A percentile compares a stretch with the other conserved stretches of the same genome.
Evolutionary conservation across 2,797 vertebrate genomes (phyloP).

Genomic region (Gymnodraco acuticeps): DNA sequence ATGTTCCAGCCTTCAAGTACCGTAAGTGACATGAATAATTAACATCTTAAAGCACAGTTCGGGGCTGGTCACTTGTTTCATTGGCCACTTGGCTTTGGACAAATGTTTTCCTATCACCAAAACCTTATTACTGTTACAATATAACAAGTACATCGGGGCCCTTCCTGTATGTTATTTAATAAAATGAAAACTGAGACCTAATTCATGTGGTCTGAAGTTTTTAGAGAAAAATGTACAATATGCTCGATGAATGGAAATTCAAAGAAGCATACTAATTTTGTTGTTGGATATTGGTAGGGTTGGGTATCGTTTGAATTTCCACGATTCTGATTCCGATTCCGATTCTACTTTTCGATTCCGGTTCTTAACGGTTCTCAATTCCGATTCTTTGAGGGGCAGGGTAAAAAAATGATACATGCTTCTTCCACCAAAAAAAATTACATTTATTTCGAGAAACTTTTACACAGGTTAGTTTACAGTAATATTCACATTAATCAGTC

Average conservation of each 20-base stretch:
- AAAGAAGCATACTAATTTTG: conserved; percentile 21
- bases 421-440: too few relatives aligned
- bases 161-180: conserved; percentile 20
- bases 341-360: too few relatives aligned
- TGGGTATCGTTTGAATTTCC: too few relatives aligned
- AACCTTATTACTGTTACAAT: conserved; percentile 17
- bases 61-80: too few relatives aligned
- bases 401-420: too few relatives aligned
- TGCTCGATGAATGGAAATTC: conserved; percentile 14
- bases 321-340: too few relatives aligned
- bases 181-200: conserved; percentile 12
- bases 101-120: not conserved
- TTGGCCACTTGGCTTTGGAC: not conserved
- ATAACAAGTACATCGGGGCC: conserved; percentile 8
- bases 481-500: too few relatives aligned
- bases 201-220: conserved; percentile 20
- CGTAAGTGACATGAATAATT: not conserved
- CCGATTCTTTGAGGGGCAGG: too few relatives aligned
- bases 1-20: not conserved
- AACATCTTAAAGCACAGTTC: not conserved
- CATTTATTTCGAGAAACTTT: too few relatives aligned
- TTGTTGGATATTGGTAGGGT: conserved; percentile 5
- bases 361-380: too few relatives aligned
- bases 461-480: too few relatives aligned
- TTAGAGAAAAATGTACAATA: conserved; percentile 24